phyloP scores from a whole-genome alignment of 2,797 vertebrate genomes.

The Cheirogaleus major region DNA sequence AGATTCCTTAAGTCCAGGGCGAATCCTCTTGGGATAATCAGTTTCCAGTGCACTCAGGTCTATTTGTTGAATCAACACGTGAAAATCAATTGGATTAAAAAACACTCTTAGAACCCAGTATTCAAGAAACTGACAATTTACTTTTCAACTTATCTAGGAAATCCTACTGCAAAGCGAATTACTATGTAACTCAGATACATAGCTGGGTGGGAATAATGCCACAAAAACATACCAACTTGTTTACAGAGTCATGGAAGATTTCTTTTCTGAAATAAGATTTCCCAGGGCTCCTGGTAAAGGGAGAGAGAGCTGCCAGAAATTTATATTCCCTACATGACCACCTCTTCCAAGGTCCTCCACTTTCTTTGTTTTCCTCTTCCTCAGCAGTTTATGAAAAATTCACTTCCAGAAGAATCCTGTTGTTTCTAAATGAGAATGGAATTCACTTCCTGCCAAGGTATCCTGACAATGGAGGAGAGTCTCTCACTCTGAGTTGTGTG shows the following conservation, averaged over 20 bases:
- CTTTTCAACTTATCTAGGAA: background rate
- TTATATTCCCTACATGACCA: too few relatives aligned
- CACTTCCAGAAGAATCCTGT: background rate
- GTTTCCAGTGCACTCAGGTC: background rate
- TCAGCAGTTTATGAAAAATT: background rate
- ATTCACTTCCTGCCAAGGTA: background rate
- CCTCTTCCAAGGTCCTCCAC: background rate
- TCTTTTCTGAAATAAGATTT: background rate
- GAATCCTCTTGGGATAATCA: background rate
- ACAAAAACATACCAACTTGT: background rate
- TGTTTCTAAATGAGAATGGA: background rate
- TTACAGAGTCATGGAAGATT: background rate
- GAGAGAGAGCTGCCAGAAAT: background rate
- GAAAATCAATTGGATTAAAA: slow-evolving; percentile 25
- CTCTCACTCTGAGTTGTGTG: background rate
- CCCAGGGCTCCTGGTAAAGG: background rate
- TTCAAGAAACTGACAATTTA: background rate
- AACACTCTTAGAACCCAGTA: background rate
- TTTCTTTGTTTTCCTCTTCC: background rate
- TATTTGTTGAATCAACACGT: slow-evolving; percentile 26
- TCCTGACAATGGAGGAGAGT: background rate
- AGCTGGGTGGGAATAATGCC: background rate
- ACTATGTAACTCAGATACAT: background rate
- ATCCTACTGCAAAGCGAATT: background rate
- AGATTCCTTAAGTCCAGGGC: background rate